Percentiles rank a stretch among this genome's conserved stretches.
These are phyloP conservation scores for Clanis bilineata DNA, from an alignment of 2,888 invertebrate species.

Conservation along the genomic window DNA sequence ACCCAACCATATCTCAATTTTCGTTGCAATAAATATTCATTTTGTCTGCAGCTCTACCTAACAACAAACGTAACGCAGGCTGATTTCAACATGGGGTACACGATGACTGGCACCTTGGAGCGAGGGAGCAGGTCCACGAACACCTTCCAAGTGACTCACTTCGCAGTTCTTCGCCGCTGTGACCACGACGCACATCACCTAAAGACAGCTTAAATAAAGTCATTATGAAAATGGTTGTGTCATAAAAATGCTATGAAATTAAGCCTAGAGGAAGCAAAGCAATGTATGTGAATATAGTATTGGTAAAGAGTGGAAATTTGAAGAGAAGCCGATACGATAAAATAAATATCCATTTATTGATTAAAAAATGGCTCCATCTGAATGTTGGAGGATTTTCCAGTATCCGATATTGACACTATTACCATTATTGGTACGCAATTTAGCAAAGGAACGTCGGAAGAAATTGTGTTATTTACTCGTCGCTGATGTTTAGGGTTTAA, in stretches of 20 bases:
- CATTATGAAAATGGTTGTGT: constrained; percentile 2
- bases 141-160: constrained; percentile 92
- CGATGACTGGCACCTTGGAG: constrained; percentile 93
- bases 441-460: too few relatives aligned
- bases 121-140: constrained; percentile 89
- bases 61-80: constrained; percentile 92
- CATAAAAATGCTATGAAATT: not conserved
- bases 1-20: not conserved
- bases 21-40: not conserved
- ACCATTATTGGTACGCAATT: too few relatives aligned
- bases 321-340: too few relatives aligned
- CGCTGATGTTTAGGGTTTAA: too few relatives aligned
- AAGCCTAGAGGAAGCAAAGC: not conserved
- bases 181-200: constrained; percentile 84
- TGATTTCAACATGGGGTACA: constrained; percentile 95
- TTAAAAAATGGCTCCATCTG: too few relatives aligned
- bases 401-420: too few relatives aligned
- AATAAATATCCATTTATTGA: too few relatives aligned
- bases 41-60: constrained; percentile 84
- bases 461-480: too few relatives aligned
- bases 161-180: constrained; percentile 91
- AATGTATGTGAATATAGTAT: not conserved
- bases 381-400: too few relatives aligned
- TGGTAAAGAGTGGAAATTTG: too few relatives aligned
- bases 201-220: constrained; percentile 53